Base-by-base conservation (phyloP, 1,140 invertebrate genomes). In the Eriosoma lanigerum region DNA sequence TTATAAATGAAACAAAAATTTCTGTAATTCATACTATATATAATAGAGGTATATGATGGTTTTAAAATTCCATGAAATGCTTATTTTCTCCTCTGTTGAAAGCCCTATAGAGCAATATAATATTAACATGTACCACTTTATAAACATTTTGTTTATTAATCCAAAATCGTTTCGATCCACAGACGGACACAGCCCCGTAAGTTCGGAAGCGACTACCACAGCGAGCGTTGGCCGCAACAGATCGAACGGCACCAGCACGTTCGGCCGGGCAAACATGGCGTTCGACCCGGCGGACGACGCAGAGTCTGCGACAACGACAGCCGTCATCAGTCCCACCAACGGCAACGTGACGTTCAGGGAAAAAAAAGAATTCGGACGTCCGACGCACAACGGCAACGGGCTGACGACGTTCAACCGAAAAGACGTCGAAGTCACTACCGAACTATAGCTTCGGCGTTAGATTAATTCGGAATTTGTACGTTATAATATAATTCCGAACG, bases 281-380 rank as follows among this genome's bases (percentile, higher is more conserved):
- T 78, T 60, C 21, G 75, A 78, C 3, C 38, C 75, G 38, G 21
- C 54, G 15, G 75, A 9, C 38, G 38, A 56, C n/a, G 32, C 19
- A 0, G 29, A 12, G 6, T 17, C 75, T 1, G 2, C 44, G 9
- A 38, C 56, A 1, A 9, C 38, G 15, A 38, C 50, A 4, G 38
- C 38, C 9, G 68, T 72, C 83, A 84, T 90, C 56, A 92, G 91
- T 86, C 88, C 90, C 12, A 91, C 91, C 54, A 94, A 95, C 84
- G 93, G 94, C 80, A 95, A 95, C 84, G 93, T 95, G 6, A 93
- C 91, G 48, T 95, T 95, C 85, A 89, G 91, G 81, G 90, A 91
- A 84, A 93, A 94, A 8, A 78, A 78, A 17, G 75, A 78, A 19
- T 78, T 78, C 17, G 75, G 75, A 19, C 52, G 75, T 44, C 75